Evolutionary conservation across 2,113 vertebrate species (phyloP).

Genomic region (Ceyx cyanopectus): DNA sequence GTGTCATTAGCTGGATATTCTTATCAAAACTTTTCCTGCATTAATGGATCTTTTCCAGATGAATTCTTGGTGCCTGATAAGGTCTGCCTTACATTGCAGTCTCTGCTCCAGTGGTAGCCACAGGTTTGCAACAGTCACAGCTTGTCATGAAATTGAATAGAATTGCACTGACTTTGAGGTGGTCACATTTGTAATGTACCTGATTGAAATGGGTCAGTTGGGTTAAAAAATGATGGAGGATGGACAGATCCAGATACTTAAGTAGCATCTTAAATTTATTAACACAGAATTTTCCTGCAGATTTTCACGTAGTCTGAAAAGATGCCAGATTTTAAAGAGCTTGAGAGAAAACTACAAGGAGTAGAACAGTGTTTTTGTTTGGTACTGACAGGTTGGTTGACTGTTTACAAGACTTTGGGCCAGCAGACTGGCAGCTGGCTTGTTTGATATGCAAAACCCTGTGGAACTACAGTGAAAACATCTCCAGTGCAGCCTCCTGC

Average conservation of each 20-base stretch:
- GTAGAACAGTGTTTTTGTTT: neutral
- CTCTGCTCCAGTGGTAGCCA: neutral
- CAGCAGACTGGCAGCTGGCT: slow-evolving; percentile 91
- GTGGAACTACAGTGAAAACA: slow-evolving; percentile 89
- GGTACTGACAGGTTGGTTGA: slow-evolving; percentile 83
- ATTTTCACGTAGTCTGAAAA: neutral
- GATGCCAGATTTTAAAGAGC: neutral
- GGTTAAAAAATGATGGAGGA: neutral
- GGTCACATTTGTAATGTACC: neutral
- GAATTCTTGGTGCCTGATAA: neutral
- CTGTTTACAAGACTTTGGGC: slow-evolving; percentile 90
- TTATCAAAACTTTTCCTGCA: neutral
- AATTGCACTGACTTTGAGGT: neutral
- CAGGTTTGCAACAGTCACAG: neutral
- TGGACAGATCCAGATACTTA: neutral
- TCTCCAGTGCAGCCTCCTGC: neutral
- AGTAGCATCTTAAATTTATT: neutral
- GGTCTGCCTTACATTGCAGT: neutral
- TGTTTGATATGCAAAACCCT: slow-evolving; percentile 91
- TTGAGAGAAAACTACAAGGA: neutral
- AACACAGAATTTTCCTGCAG: neutral
- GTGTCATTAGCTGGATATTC: neutral
- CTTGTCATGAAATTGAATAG: neutral
- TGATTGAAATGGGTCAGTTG: neutral
- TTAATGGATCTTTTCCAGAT: neutral